Evolutionary conservation across 2,113 vertebrate genomes (phyloP), one percentile per base, ranked within the genome.

Genomic region (Aplodontia rufa): DNA sequence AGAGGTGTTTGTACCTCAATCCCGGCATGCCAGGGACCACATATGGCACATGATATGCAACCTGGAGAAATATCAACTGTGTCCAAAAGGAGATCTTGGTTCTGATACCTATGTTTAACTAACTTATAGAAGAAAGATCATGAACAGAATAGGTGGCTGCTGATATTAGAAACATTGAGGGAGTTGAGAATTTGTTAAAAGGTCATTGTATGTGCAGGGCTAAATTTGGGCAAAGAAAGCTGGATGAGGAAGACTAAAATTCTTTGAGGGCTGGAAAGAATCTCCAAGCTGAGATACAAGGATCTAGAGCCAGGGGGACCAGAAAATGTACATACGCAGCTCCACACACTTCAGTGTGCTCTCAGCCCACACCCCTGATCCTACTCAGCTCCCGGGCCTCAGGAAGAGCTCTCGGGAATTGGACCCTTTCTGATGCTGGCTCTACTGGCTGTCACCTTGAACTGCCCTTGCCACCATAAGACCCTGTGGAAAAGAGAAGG

Each of bases 251-350:
- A 32, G 22, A 37, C 3, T 32, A 19, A 20, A 42, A 64, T 9
- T 64, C 72, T 81, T 32, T 28, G 5, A 19, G 82, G 79, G 16
- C 53, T 66, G 11, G 24, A 35, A 28, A 22, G 94, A 66, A 22
- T 24, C 7, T 20, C 47, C 20, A 12, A 74, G 79, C 78, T 3
- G 19, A 62, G 42, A 30, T 1, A 22, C 14, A 71, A 47, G 35
- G 45, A 12, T 71, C 22, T 24, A 12, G 53, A 71, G 30, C 30
- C 0, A 1, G 49, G 20, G 26, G 22, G 11, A 5, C 17, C 35
- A 37, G 7, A 12, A 40, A 7, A 51, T 0, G 1, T 3, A 3
- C 0, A 0, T 30, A 5, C 1, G 1, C 16, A 74, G 24, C 8
- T 6, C 49, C 45, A 7, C 1, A 6, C 20, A 47, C 82, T 20